Conservation (phyloP, 1,140 invertebrate genomes). For the Spodoptera litura region DNA sequence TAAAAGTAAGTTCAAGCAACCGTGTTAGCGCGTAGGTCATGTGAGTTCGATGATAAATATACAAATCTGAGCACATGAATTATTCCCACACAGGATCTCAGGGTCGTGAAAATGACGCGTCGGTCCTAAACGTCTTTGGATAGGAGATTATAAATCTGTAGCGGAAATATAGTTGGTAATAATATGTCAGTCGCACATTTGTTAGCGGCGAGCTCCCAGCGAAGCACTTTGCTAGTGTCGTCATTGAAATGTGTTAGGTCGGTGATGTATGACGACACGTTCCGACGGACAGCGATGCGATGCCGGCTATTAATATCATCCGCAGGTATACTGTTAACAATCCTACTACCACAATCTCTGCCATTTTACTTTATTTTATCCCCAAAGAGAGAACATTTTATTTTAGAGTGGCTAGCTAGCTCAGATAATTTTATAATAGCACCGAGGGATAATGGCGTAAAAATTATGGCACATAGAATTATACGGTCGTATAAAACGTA, state of each 20-base stretch:
- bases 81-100: not conserved
- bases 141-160: constrained; percentile 27
- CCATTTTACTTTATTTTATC: constrained; percentile 6
- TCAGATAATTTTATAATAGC: not conserved
- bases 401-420: not conserved
- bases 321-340: constrained; percentile 11
- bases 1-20: not conserved
- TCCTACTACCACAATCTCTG: constrained; percentile 1
- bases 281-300: constrained; percentile 28
- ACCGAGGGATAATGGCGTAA: not conserved
- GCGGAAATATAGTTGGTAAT: constrained; percentile 16
- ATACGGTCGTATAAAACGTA: not conserved
- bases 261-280: constrained; percentile 23
- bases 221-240: constrained; percentile 23
- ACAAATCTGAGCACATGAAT: constrained; percentile 4
- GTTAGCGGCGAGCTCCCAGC: constrained; percentile 6
- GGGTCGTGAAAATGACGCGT: not conserved
- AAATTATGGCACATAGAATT: not conserved
- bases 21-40: not conserved
- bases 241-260: constrained; percentile 27
- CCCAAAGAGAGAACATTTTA: not conserved
- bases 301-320: constrained; percentile 30
- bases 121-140: not conserved
- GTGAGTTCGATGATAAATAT: not conserved
- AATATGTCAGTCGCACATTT: constrained; percentile 23